Conservation (phyloP, 2,797 vertebrate species). For the Lindbergichthys nudifrons region DNA sequence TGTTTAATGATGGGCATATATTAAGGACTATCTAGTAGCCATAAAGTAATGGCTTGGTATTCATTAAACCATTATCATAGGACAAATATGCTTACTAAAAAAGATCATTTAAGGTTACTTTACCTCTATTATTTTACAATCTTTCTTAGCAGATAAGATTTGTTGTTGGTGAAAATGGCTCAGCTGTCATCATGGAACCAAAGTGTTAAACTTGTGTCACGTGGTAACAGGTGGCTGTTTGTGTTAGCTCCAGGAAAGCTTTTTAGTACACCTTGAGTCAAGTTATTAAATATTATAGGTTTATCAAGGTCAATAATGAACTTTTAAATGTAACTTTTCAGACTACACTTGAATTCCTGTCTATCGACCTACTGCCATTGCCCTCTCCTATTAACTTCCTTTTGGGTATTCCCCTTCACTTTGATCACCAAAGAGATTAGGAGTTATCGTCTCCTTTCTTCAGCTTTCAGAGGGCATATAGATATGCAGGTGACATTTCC, state of each 20-base stretch:
- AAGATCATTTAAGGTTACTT: background rate
- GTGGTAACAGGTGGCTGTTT: background rate
- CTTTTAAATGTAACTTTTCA: background rate
- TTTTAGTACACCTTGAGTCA: background rate
- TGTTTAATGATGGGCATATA: background rate
- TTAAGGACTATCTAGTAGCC: too few species aligned
- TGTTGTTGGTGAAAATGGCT: background rate
- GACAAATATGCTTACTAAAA: background rate
- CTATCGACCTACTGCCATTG: slow-evolving; percentile 6
- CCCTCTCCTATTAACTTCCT: slow-evolving; percentile 7
- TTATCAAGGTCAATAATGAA: slow-evolving; percentile 5
- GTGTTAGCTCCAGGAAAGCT: background rate
- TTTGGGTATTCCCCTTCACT: slow-evolving; percentile 12
- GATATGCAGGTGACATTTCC: slow-evolving; percentile 54
- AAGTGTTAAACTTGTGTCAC: background rate
- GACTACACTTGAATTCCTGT: slow-evolving; percentile 9
- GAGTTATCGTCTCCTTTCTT: slow-evolving; percentile 40
- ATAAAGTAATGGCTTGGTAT: background rate
- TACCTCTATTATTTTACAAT: background rate
- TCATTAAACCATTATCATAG: background rate
- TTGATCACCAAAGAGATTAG: slow-evolving; percentile 39
- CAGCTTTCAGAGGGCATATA: slow-evolving; percentile 48
- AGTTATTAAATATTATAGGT: background rate
- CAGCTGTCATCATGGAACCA: background rate
- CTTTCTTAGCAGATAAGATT: background rate